Conservation (phyloP, 1,140 invertebrate genomes). For the Drosophila tristis region DNA sequence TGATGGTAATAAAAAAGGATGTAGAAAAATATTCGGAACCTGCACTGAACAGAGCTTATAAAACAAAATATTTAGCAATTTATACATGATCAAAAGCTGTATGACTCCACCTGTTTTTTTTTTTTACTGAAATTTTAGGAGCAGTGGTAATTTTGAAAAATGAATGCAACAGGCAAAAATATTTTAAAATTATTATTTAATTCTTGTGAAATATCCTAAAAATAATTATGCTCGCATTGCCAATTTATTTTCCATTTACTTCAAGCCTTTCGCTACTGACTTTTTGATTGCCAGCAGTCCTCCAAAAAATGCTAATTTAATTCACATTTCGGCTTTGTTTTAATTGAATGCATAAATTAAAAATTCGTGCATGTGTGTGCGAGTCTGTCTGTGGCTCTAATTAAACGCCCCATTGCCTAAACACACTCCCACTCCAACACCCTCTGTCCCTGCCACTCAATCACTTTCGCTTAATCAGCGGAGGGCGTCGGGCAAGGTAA, state of each 20-base stretch:
- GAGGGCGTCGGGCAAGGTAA: constrained; percentile 39
- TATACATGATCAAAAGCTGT: too few species aligned
- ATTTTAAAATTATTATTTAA: too few species aligned
- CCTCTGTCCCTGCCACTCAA: constrained; percentile 48
- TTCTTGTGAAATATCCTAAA: too few species aligned
- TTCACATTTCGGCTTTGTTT: constrained; percentile 31
- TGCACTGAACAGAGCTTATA: neutral
- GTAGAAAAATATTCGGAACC: too few species aligned
- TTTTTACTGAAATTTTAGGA: too few species aligned
- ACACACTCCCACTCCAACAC: neutral
- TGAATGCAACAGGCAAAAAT: too few species aligned
- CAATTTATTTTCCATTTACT: constrained; percentile 18
- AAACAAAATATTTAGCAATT: neutral
- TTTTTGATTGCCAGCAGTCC: too few species aligned
- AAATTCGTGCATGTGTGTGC: constrained; percentile 7
- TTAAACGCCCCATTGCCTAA: constrained; percentile 39
- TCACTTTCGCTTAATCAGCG: constrained; percentile 77
- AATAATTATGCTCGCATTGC: neutral
- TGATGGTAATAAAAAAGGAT: too few species aligned
- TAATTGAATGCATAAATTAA: constrained; percentile 58
- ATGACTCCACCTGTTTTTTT: too few species aligned
- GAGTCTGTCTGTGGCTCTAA: constrained; percentile 38
- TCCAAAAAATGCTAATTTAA: constrained; percentile 33
- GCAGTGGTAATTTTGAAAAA: too few species aligned
- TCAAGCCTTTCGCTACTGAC: neutral